These are phyloP conservation scores for Plutella xylostella DNA, from an alignment of 2,888 invertebrate species.

Conservation along the genomic window DNA sequence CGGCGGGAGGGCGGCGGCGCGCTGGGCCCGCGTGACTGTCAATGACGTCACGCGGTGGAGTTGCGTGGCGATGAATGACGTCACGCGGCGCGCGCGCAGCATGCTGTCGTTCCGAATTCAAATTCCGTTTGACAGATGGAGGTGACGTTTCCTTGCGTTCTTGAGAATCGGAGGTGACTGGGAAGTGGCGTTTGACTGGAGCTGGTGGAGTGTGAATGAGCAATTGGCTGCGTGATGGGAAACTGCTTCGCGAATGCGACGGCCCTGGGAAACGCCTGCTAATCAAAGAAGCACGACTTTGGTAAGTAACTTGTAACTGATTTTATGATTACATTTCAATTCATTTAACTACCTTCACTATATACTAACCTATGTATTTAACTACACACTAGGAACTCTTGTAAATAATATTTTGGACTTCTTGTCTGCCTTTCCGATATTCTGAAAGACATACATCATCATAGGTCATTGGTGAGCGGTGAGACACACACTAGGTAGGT, in stretches of 20 bases:
- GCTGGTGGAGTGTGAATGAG: conserved; percentile 53
- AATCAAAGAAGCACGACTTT: no score
- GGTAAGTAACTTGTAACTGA: no score
- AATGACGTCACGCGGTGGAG: conserved; percentile 37
- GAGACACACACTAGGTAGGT: no score
- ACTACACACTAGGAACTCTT: no score
- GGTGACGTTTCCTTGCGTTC: conserved; percentile 38
- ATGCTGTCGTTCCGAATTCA: conserved; percentile 32
- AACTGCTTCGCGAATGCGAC: conserved; percentile 22
- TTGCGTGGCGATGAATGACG: conserved; percentile 39
- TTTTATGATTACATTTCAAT: no score
- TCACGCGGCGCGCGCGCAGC: conserved; percentile 46
- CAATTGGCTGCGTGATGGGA: conserved; percentile 56
- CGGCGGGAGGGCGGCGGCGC: conserved; percentile 23
- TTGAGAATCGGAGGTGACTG: conserved; percentile 33
- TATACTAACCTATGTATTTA: no score
- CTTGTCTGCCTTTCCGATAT: no score
- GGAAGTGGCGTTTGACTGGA: conserved; percentile 34
- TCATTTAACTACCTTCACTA: no score
- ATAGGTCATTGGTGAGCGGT: no score
- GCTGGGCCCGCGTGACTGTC: conserved; percentile 37
- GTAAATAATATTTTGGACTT: no score
- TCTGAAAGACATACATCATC: no score
- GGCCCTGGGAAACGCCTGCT: conserved; percentile 6
- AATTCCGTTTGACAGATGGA: conserved; percentile 46